phyloP scores from a whole-genome alignment of 2,888 invertebrate genomes.

The Cephonodes hylas region DNA sequence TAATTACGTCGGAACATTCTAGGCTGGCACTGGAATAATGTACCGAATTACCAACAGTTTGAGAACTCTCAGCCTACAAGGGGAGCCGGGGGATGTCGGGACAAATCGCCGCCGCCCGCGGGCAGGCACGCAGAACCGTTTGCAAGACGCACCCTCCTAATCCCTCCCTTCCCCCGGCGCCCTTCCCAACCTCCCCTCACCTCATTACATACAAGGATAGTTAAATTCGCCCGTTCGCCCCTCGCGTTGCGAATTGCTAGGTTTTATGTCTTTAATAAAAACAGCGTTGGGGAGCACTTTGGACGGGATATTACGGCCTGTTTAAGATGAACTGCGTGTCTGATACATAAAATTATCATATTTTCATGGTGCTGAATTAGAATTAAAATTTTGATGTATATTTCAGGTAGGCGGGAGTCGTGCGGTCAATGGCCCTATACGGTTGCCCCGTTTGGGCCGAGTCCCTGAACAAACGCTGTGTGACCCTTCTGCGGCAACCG shows the following conservation, averaged over 20 bases:
- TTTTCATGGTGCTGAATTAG: background rate
- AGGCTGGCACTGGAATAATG: background rate
- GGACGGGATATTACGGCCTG: slow-evolving; percentile 25
- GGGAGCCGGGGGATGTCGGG: slow-evolving; percentile 64
- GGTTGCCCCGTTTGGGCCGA: no score
- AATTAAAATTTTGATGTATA: no score
- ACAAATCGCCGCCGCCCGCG: slow-evolving; percentile 75
- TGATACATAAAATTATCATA: slow-evolving; percentile 2
- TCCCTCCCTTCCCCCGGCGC: slow-evolving; percentile 43
- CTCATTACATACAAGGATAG: slow-evolving; percentile 77
- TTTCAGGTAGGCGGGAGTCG: no score
- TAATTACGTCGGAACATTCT: background rate
- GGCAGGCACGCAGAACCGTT: slow-evolving; percentile 73
- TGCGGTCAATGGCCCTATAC: no score
- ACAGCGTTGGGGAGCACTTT: slow-evolving; percentile 36
- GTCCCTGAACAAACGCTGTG: no score
- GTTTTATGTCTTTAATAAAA: slow-evolving; percentile 76
- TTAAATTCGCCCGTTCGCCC: slow-evolving; percentile 58
- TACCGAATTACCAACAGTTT: slow-evolving; percentile 40
- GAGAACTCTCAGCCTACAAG: slow-evolving; percentile 42
- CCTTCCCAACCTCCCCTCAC: slow-evolving; percentile 44
- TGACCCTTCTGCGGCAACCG: no score
- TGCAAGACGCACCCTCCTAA: slow-evolving; percentile 79
- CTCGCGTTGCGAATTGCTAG: slow-evolving; percentile 49
- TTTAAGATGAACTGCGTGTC: background rate